These are phyloP conservation scores for Psilopogon haemacephalus DNA, from an alignment of 2,113 vertebrate species.

Conservation along the genomic window DNA sequence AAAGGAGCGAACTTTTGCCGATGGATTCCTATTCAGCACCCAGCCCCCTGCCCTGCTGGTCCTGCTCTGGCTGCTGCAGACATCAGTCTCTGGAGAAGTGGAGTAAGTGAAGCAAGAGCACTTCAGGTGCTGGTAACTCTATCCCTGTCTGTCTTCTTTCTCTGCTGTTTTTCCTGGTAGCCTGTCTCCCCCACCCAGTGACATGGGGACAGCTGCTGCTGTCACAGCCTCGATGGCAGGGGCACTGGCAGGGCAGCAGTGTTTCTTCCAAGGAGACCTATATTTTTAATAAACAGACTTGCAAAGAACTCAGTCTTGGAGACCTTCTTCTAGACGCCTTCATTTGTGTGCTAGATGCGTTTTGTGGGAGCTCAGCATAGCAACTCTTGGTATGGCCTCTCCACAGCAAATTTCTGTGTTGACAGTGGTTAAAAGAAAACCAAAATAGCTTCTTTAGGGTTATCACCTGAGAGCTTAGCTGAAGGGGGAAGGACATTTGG, in stretches of 20 bases:
- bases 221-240: slow-evolving; percentile 64
- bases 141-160: neutral
- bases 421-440: neutral
- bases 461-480: neutral
- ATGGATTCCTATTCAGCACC: neutral
- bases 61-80: neutral
- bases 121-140: neutral
- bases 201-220: slow-evolving; percentile 52
- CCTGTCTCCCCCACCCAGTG: slow-evolving; percentile 50
- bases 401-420: neutral
- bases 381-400: neutral
- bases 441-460: neutral
- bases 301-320: slow-evolving; percentile 76
- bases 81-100: neutral
- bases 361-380: neutral
- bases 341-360: neutral
- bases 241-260: slow-evolving; percentile 74
- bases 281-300: slow-evolving; percentile 88
- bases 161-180: neutral
- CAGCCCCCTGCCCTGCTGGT: neutral
- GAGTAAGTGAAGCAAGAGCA: neutral
- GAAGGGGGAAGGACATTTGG: neutral
- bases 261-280: slow-evolving; percentile 84
- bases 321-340: slow-evolving; percentile 53
- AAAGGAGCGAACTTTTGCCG: neutral